Evolutionary conservation across 1,140 invertebrate species (phyloP), one percentile per base, ranked within the genome.

Genomic region (Scaptomyza montana): DNA sequence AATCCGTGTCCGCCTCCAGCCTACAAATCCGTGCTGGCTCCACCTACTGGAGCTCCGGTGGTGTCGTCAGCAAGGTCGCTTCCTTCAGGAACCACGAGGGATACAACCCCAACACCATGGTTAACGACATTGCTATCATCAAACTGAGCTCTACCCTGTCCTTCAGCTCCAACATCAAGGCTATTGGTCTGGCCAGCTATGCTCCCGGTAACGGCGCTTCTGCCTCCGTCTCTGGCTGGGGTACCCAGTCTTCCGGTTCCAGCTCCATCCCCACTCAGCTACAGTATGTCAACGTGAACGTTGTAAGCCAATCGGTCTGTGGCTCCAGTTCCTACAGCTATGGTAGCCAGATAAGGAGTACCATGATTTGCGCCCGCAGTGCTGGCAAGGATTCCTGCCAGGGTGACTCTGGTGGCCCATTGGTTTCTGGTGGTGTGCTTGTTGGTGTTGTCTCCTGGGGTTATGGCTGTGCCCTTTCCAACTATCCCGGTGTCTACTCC

Each of bases 371-470:
- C 66, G 93, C 93, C 1, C 65, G 78, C 7, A 0, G 61, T 28
- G n/a, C 3, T 21, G 86, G 82, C 9, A 90, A 89, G 72, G 90
- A 91, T 49, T 19, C 90, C 28, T 91, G 90, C 74, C 68, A 71
- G 62, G 71, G 80, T 71, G 93, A 93, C 63, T 92, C 92, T 1
- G 93, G 93, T 50, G 92, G 93, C n/a, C 92, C 93, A 51, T 81
- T 93, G 55, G 73, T 92, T 7, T 57, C 63, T 10, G 56, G 89
- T 28, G 74, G 81, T 30, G 62, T 46, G 0, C 62, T 92, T 19
- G 78, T 91, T 43, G 95, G 95, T 53, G 87, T 95, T 41, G 93
- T 94, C 0, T 94, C 94, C n/a, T 95, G 94, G 93, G 95, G 94
- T n/a, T 85, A 92, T 57, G 93, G 74, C 13, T 77, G 69, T 45